Evolutionary conservation across 2,797 vertebrate species (phyloP), one percentile per base, ranked within the genome.

Genomic region (Lacerta agilis): DNA sequence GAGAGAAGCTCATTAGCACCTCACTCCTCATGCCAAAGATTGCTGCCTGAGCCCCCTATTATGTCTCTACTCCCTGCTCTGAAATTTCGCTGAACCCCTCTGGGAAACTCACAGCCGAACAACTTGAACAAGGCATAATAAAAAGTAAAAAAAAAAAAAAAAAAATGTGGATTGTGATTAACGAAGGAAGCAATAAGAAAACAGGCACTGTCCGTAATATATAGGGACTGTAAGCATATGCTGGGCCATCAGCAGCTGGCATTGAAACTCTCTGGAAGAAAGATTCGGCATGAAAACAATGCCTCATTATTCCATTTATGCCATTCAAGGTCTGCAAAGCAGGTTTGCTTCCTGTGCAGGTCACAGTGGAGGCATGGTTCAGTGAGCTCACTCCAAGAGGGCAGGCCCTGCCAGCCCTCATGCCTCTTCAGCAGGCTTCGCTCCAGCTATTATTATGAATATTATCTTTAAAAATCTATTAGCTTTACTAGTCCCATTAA

Each of bases 381-480:
- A 85, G 72, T 71, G 86, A 4, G 61, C 78, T 73, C 43, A 82
- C 25, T 77, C 86, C 88, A 93, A 81, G 64, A 72, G 81, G 81
- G 49, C 89, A 93, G 75, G 49, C 38, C 1, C n/a, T 93, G 90
- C 61, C 83, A 92, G 85, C 88, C 92, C 79, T 88, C 69, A 64
- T 81, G 79, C 90, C 86, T 88, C 94, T 94, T 94, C 85, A 93
- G 61, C 81, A 9, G 38, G 0, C 27, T 85, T 41, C 71, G 90
- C 83, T 94, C 95, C 92, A 90, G 76, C 90, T 95, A 90, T 87
- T 94, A 84, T 93, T 86, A 79, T 88, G 95, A 95, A 89, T 95
- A 95, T 95, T 95, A 95, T 95, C 95, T 96, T 95, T 92, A 91
- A 89, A 93, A 94, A 95, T 93, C 91, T 94, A 90, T 95, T 94